Conservation (phyloP, 2,888 invertebrate genomes). For the Phytoseiulus persimilis region DNA sequence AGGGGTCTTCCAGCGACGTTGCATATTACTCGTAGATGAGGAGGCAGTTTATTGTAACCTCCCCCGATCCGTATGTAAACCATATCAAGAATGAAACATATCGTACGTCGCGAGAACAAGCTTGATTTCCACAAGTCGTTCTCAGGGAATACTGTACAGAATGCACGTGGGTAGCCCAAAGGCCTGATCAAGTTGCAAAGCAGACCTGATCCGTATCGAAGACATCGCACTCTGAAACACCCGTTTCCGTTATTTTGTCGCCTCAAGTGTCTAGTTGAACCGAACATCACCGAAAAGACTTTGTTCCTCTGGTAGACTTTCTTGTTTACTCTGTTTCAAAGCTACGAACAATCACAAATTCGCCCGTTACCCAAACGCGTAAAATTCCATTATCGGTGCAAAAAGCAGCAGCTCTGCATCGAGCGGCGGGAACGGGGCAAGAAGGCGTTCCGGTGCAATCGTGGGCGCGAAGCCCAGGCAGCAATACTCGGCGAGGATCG, state of each 20-base stretch:
- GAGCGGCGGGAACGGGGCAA: slow-evolving; percentile 35
- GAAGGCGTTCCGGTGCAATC: slow-evolving; percentile 39
- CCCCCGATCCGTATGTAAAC: not conserved
- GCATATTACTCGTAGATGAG: no score
- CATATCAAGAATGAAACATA: not conserved
- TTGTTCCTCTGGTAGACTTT: not conserved
- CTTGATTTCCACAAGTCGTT: not conserved
- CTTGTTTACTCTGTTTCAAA: not conserved
- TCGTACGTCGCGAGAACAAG: not conserved
- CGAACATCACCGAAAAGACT: not conserved
- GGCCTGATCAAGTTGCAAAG: not conserved
- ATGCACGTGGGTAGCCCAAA: not conserved
- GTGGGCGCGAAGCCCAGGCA: slow-evolving; percentile 38
- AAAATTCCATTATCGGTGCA: not conserved
- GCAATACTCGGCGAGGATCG: slow-evolving; percentile 28
- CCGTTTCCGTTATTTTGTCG: not conserved
- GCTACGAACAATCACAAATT: not conserved
- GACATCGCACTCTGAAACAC: not conserved
- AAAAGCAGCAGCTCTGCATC: not conserved
- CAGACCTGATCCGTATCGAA: not conserved
- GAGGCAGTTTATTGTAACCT: no score
- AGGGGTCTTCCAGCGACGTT: no score
- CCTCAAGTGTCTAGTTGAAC: not conserved
- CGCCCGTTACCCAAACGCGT: not conserved
- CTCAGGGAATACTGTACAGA: not conserved